Evolutionary conservation across 1,140 invertebrate genomes (phyloP).

Genomic region (Drosophila nigromelanica): DNA sequence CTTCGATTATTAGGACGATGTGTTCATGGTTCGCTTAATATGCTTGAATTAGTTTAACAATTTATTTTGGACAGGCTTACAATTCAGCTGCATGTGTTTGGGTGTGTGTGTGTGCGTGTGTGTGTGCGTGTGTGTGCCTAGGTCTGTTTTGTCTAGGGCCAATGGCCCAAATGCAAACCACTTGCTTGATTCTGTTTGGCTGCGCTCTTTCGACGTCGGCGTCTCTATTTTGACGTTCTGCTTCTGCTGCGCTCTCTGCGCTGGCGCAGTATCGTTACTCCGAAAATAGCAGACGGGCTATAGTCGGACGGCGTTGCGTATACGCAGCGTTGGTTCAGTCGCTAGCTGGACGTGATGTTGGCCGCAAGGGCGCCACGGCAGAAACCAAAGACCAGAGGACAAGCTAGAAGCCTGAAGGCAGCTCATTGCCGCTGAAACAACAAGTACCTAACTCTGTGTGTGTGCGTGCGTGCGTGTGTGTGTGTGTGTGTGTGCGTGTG

Average conservation of each 20-base stretch:
- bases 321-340: slow-evolving; percentile 73
- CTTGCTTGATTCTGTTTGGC: slow-evolving; percentile 74
- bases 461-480: slow-evolving; percentile 18
- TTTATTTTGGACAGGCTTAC: slow-evolving; percentile 55
- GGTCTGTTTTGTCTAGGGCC: slow-evolving; percentile 45
- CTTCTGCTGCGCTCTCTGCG: slow-evolving; percentile 24
- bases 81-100: slow-evolving; percentile 18
- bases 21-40: neutral
- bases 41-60: slow-evolving; percentile 55
- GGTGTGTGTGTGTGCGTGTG: no score
- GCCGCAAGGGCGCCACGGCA: slow-evolving; percentile 76
- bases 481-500: slow-evolving; percentile 10
- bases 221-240: neutral
- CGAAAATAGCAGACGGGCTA: slow-evolving; percentile 63
- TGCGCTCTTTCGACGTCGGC: slow-evolving; percentile 16
- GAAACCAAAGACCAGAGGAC: slow-evolving; percentile 31
- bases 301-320: slow-evolving; percentile 62
- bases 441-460: slow-evolving; percentile 59
- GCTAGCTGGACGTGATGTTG: slow-evolving; percentile 79
- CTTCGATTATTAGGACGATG: no score
- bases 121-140: slow-evolving; percentile 20
- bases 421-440: slow-evolving; percentile 72
- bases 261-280: slow-evolving; percentile 60
- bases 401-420: slow-evolving; percentile 50
- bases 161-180: slow-evolving; percentile 63